Conservation (phyloP, 2,113 vertebrate species). For the Stegostoma tigrinum region DNA sequence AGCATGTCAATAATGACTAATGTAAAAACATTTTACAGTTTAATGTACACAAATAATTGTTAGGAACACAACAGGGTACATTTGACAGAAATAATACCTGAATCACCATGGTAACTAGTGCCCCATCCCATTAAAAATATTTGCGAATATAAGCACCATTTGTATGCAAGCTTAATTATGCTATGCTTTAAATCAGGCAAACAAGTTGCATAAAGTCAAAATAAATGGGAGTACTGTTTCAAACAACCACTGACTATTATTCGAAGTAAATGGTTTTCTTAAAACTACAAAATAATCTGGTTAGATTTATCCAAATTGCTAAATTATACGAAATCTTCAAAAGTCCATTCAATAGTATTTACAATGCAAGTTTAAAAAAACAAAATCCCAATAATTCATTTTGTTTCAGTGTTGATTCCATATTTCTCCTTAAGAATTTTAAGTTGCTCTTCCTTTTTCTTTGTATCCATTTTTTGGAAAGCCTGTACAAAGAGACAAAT, state of each 20-base stretch:
- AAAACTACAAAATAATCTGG: neutral
- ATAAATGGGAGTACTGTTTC: neutral
- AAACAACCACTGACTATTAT: neutral
- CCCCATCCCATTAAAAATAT: neutral
- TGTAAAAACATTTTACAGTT: neutral
- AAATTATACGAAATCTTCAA: neutral
- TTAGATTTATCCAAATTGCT: neutral
- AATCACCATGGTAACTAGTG: neutral
- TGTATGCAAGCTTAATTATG: neutral
- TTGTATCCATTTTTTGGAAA: conserved; percentile 99
- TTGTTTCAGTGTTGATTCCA: conserved; percentile 92
- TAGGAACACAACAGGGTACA: neutral
- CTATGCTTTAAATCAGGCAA: neutral
- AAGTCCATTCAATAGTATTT: neutral
- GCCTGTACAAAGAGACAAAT: conserved; percentile 59
- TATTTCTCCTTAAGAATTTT: conserved; percentile 98
- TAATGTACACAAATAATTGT: neutral
- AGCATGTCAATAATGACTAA: neutral
- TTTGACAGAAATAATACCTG: neutral
- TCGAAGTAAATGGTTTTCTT: conserved; percentile 14
- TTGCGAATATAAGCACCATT: neutral
- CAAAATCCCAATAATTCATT: neutral
- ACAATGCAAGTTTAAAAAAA: neutral
- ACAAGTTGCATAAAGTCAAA: neutral
- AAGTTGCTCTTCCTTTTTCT: conserved; percentile 98